Evolutionary conservation across 2,888 invertebrate genomes (phyloP).

Genomic region (Toxonevra muliebris): DNA sequence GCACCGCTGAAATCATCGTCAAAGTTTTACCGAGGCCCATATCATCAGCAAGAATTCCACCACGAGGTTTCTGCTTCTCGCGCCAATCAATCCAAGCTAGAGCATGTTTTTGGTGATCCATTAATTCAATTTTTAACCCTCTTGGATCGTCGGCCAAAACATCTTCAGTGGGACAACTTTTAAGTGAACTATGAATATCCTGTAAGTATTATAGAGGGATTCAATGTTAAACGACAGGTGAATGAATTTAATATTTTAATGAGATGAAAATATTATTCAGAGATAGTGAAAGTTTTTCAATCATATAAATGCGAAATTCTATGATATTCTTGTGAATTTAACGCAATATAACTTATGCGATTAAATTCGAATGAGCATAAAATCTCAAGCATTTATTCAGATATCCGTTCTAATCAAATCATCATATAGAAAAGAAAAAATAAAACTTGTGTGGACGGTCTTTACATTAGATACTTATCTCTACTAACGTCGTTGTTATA

Average conservation of each 20-base stretch:
- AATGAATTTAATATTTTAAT: no score
- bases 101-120: constrained; percentile 87
- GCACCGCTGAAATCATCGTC: constrained; percentile 80
- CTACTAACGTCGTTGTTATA: no score
- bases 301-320: constrained; percentile 43
- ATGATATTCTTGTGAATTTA: constrained; percentile 20
- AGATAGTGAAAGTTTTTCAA: constrained; percentile 41
- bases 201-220: constrained; percentile 32
- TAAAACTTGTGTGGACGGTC: not conserved
- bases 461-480: no score
- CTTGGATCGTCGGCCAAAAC: constrained; percentile 70
- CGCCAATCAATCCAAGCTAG: constrained; percentile 90
- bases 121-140: constrained; percentile 73
- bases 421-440: constrained; percentile 42
- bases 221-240: not conserved
- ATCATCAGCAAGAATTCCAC: constrained; percentile 83
- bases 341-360: constrained; percentile 56
- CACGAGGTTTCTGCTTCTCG: constrained; percentile 84
- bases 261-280: constrained; percentile 28
- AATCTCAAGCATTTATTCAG: constrained; percentile 45
- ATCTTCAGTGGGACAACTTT: constrained; percentile 73
- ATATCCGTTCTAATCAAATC: constrained; percentile 58
- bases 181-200: constrained; percentile 76
- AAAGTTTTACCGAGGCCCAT: constrained; percentile 74
- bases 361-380: constrained; percentile 22